Evolutionary conservation across 2,113 vertebrate genomes (phyloP).

Genomic region (Holacanthus passer): DNA sequence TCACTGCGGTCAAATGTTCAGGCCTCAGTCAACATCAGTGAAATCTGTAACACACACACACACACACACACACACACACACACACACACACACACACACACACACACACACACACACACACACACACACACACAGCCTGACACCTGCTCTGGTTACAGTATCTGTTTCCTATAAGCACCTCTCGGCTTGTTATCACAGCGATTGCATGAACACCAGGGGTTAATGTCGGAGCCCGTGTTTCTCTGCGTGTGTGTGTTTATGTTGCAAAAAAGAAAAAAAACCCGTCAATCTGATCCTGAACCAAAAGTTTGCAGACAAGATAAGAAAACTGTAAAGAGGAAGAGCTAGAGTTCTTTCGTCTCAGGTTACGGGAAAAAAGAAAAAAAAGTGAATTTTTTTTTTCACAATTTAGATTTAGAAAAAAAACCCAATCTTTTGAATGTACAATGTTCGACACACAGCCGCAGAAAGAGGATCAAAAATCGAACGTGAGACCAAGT

Average conservation of each 20-base stretch:
- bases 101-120: conserved; percentile 15
- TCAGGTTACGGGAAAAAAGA: no score
- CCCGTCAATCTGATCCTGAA: not conserved
- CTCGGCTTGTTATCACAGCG: conserved; percentile 60
- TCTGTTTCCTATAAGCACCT: conserved; percentile 62
- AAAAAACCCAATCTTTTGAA: no score
- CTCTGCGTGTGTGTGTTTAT: not conserved
- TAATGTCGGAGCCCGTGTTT: not conserved
- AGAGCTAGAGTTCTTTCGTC: not conserved
- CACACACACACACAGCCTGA: conserved; percentile 13
- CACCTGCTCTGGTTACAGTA: conserved; percentile 57
- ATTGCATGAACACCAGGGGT: conserved; percentile 15
- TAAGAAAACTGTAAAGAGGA: not conserved
- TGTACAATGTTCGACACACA: no score
- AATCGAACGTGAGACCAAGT: no score
- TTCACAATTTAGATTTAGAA: no score
- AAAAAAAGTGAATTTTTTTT: no score
- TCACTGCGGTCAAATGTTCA: conserved; percentile 15
- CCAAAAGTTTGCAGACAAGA: not conserved
- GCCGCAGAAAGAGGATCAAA: no score
- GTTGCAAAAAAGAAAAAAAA: no score
- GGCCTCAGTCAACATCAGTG: conserved; percentile 1
- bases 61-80: no score
- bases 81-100: no score
- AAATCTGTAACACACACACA: conserved; percentile 41